Percentiles rank a stretch among this genome's conserved stretches.
Evolutionary conservation across 2,888 invertebrate genomes (phyloP).

Genomic region (Trissolcus brochymenae): DNA sequence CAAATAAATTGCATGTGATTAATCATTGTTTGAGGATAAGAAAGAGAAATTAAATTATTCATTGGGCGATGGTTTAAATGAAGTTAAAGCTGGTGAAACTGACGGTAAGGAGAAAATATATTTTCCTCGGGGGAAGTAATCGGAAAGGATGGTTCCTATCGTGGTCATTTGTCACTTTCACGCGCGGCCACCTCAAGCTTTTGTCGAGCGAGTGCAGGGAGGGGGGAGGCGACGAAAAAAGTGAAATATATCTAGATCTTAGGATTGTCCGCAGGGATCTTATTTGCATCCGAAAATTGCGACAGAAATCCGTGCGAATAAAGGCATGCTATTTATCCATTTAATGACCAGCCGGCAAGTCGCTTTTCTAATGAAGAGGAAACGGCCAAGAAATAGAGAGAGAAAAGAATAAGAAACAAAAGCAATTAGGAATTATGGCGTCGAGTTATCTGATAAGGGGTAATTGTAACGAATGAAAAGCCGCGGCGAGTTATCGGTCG

Average conservation of each 20-base stretch:
- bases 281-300: constrained; percentile 17
- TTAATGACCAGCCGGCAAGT: constrained; percentile 4
- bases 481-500: background rate
- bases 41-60: constrained; percentile 5
- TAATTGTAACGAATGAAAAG: constrained; percentile 18
- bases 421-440: constrained; percentile 6
- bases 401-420: background rate
- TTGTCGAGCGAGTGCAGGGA: background rate
- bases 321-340: constrained; percentile 8
- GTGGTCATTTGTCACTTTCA: constrained; percentile 33
- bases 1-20: too few species aligned
- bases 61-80: background rate
- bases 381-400: constrained; percentile 6
- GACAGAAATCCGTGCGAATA: constrained; percentile 3
- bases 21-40: background rate
- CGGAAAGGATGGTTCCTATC: constrained; percentile 25
- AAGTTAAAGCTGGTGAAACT: constrained; percentile 5
- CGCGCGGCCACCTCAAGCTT: constrained; percentile 3
- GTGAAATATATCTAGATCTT: constrained; percentile 7
- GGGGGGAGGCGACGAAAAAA: constrained; percentile 2
- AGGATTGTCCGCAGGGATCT: constrained; percentile 2
- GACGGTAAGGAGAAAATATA: constrained; percentile 16
- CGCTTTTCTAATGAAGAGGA: constrained; percentile 21
- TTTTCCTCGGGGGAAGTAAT: constrained; percentile 22
- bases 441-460: background rate